phyloP scores from a whole-genome alignment of 2,113 vertebrate genomes.

The Entomyzon cyanotis region DNA sequence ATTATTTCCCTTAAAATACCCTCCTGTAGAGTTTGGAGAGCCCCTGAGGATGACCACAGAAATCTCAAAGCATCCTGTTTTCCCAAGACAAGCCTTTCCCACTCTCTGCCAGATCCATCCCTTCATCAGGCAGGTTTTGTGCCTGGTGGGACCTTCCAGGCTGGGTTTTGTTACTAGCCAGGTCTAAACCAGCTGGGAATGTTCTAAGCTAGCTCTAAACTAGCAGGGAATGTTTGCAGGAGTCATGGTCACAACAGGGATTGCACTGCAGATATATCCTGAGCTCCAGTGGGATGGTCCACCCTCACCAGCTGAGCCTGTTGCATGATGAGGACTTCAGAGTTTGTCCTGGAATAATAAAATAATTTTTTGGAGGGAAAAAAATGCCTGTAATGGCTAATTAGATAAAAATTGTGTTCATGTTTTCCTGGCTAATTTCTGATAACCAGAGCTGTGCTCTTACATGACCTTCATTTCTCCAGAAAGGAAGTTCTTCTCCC shows the following conservation, averaged over 20 bases:
- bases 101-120: not conserved
- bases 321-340: not conserved
- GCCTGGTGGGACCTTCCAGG: not conserved
- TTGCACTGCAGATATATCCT: not conserved
- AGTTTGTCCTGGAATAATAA: not conserved
- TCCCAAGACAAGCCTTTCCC: not conserved
- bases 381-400: not conserved
- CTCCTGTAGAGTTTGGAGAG: not conserved
- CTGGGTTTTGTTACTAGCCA: not conserved
- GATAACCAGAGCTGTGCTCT: not conserved
- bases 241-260: not conserved
- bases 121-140: not conserved
- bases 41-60: not conserved
- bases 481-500: not conserved
- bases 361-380: not conserved
- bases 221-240: not conserved
- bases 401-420: not conserved
- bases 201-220: not conserved
- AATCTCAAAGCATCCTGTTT: not conserved
- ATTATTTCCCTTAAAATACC: not conserved
- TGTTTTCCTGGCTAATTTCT: not conserved
- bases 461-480: not conserved
- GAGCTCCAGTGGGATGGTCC: not conserved
- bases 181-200: not conserved
- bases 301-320: not conserved